phyloP scores from a whole-genome alignment of 1,140 invertebrate species.

The Aphaenogaster rudis region DNA sequence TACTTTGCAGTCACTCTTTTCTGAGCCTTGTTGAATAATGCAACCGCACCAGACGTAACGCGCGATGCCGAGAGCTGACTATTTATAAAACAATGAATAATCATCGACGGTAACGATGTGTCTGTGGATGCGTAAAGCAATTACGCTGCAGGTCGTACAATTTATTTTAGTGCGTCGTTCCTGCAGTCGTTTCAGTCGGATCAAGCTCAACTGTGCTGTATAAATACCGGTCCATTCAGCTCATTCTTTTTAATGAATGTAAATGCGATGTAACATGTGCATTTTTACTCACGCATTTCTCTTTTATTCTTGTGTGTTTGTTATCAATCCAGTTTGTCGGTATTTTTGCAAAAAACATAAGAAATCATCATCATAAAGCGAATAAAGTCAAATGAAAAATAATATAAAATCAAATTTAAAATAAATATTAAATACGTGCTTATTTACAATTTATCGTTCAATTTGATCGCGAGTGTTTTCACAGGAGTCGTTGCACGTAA shows the following conservation, averaged over 20 bases:
- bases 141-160: slow-evolving; percentile 60
- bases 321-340: slow-evolving; percentile 19
- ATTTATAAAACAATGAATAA: slow-evolving; percentile 73
- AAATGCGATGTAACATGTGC: slow-evolving; percentile 45
- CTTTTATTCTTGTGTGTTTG: slow-evolving; percentile 21
- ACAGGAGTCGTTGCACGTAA: background rate
- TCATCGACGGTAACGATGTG: slow-evolving; percentile 68
- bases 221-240: slow-evolving; percentile 39
- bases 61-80: slow-evolving; percentile 46
- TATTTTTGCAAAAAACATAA: background rate
- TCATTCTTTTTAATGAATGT: slow-evolving; percentile 51
- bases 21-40: slow-evolving; percentile 65
- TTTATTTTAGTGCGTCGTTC: slow-evolving; percentile 59
- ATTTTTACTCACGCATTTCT: slow-evolving; percentile 34
- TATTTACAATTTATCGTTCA: background rate
- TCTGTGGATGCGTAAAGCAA: slow-evolving; percentile 66
- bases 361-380: background rate
- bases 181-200: slow-evolving; percentile 43
- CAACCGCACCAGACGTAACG: slow-evolving; percentile 30
- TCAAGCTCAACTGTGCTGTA: slow-evolving; percentile 41
- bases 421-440: background rate
- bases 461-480: background rate
- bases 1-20: slow-evolving; percentile 52
- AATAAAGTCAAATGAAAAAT: slow-evolving; percentile 5
- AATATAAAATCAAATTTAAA: background rate